phyloP scores from a whole-genome alignment of 2,797 vertebrate genomes.

The Danio tinwini region DNA sequence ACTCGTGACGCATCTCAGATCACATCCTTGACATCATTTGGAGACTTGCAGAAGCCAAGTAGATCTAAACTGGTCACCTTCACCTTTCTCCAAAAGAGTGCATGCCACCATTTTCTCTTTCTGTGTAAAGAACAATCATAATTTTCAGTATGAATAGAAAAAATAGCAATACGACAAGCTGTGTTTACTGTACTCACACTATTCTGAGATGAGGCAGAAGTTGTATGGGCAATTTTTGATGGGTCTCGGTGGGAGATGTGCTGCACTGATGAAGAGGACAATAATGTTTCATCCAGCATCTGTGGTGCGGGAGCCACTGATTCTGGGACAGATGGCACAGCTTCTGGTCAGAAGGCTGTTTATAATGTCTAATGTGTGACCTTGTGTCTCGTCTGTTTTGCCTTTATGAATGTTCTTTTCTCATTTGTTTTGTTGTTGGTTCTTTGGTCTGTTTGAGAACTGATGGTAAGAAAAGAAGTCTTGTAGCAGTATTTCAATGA shows the following conservation, averaged over 20 bases:
- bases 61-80: not conserved
- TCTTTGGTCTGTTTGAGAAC: slow-evolving; percentile 49
- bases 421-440: slow-evolving; percentile 13
- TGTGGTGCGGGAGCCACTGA: slow-evolving; percentile 24
- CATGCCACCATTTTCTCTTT: slow-evolving; percentile 40
- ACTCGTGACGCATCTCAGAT: not conserved
- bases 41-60: not conserved
- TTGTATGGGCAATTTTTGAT: not conserved
- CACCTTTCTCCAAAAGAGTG: slow-evolving; percentile 30
- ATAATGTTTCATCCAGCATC: slow-evolving; percentile 24
- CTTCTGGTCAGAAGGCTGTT: slow-evolving; percentile 23
- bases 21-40: not conserved
- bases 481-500: slow-evolving; percentile 52
- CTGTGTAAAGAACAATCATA: slow-evolving; percentile 8
- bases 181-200: slow-evolving; percentile 10
- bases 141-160: slow-evolving; percentile 7
- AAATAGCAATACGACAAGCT: slow-evolving; percentile 40
- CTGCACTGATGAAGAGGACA: slow-evolving; percentile 20
- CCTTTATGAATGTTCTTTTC: not conserved
- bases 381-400: not conserved
- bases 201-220: slow-evolving; percentile 5
- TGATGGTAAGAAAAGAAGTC: slow-evolving; percentile 18
- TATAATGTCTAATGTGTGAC: slow-evolving; percentile 17
- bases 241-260: not conserved
- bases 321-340: slow-evolving; percentile 27